Conservation (phyloP, 2,888 invertebrate species). For the Chelonus formosanus region DNA sequence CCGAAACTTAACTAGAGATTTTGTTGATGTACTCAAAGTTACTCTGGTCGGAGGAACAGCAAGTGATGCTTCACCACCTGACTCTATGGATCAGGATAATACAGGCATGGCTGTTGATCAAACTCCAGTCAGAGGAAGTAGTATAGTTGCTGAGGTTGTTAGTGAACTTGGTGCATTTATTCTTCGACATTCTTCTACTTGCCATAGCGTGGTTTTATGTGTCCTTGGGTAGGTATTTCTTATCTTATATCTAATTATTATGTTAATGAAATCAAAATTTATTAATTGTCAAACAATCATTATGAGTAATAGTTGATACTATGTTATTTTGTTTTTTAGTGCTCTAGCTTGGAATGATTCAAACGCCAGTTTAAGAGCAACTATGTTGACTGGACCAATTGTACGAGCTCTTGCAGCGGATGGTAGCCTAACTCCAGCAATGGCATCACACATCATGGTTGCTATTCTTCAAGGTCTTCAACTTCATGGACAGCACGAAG, state of each 20-base stretch:
- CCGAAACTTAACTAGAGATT: slow-evolving; percentile 85
- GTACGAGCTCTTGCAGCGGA: slow-evolving; percentile 73
- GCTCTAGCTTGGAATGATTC: slow-evolving; percentile 90
- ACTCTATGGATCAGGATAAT: slow-evolving; percentile 74
- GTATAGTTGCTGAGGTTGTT: slow-evolving; percentile 75
- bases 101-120: slow-evolving; percentile 77
- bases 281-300: too few relatives aligned
- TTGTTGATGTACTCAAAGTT: slow-evolving; percentile 83
- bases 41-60: slow-evolving; percentile 77
- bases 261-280: neutral
- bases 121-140: slow-evolving; percentile 50
- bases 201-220: slow-evolving; percentile 73
- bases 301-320: too few relatives aligned
- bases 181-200: slow-evolving; percentile 73
- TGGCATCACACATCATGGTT: slow-evolving; percentile 79
- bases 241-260: too few relatives aligned
- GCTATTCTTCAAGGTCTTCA: slow-evolving; percentile 83
- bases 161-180: slow-evolving; percentile 83
- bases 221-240: slow-evolving; percentile 67
- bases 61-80: slow-evolving; percentile 67
- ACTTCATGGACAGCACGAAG: slow-evolving; percentile 89
- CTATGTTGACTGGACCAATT: slow-evolving; percentile 77
- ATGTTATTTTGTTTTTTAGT: slow-evolving; percentile 55
- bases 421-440: slow-evolving; percentile 72
- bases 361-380: slow-evolving; percentile 81